These are phyloP conservation scores for Epinotia nisella DNA, from an alignment of 2,888 invertebrate species.

Conservation along the genomic window DNA sequence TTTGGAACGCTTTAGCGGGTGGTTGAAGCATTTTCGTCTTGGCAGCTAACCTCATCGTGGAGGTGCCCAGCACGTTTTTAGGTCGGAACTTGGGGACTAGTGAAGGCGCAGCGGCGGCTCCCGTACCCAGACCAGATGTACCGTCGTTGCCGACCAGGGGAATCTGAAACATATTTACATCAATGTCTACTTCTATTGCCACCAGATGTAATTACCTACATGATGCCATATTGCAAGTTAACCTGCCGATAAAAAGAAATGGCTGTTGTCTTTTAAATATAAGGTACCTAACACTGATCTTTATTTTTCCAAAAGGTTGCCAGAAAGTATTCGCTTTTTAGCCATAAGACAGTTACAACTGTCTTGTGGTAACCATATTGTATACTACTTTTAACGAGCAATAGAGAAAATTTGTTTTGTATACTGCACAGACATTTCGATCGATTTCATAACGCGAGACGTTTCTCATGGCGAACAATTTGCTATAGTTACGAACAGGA, in stretches of 20 bases:
- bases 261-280: too few relatives aligned
- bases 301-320: neutral
- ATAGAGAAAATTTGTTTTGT: neutral
- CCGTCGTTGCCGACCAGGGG: constrained; percentile 85
- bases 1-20: constrained; percentile 75
- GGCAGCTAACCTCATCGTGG: constrained; percentile 68
- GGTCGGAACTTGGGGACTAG: constrained; percentile 48
- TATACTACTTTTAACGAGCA: neutral
- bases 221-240: neutral
- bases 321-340: neutral
- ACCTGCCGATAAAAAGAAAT: too few relatives aligned
- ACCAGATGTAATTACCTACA: neutral
- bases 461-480: constrained; percentile 48
- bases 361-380: too few relatives aligned
- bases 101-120: constrained; percentile 55
- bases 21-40: constrained; percentile 74
- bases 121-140: constrained; percentile 86
- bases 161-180: constrained; percentile 76
- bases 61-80: constrained; percentile 62
- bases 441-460: constrained; percentile 9
- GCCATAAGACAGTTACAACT: neutral
- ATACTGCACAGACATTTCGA: neutral
- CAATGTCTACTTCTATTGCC: neutral
- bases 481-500: constrained; percentile 56
- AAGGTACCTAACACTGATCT: neutral